A percentile compares a stretch with the other conserved stretches of the same genome.
These are phyloP conservation scores for Baryphthengus martii DNA, from an alignment of 2,113 vertebrate genomes.

Conservation along the genomic window DNA sequence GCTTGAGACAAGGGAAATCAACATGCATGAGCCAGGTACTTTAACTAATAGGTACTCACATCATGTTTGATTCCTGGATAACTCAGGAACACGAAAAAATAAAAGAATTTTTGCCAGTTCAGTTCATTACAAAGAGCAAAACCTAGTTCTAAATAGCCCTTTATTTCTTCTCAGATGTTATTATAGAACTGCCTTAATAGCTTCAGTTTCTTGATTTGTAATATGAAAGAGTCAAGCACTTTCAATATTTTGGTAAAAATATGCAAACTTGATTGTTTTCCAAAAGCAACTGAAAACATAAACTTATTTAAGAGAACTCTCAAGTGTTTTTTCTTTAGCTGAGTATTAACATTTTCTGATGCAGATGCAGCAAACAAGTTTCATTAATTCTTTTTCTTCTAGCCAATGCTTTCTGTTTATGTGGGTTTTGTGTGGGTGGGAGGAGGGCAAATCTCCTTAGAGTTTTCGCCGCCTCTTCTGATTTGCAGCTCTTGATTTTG, in stretches of 20 bases:
- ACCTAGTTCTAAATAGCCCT: background rate
- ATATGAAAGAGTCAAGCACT: background rate
- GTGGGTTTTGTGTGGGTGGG: background rate
- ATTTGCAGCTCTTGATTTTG: background rate
- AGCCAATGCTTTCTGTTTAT: background rate
- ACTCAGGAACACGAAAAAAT: background rate
- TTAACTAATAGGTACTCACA: background rate
- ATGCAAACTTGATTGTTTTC: background rate
- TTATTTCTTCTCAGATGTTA: background rate
- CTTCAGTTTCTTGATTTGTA: background rate
- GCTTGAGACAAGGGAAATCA: background rate
- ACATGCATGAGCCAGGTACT: background rate
- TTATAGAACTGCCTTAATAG: background rate
- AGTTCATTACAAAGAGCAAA: background rate
- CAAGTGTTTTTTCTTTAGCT: background rate
- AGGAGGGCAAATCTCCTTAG: background rate
- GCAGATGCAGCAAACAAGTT: background rate
- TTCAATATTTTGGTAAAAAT: conserved; percentile 25
- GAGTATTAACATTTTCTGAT: background rate
- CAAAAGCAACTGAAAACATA: background rate
- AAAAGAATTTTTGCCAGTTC: background rate
- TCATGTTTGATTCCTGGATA: background rate
- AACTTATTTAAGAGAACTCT: conserved; percentile 1
- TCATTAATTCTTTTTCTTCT: background rate
- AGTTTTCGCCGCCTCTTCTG: background rate